Evolutionary conservation across 2,797 vertebrate genomes (phyloP).

Genomic region (Coccyzus lansbergi): DNA sequence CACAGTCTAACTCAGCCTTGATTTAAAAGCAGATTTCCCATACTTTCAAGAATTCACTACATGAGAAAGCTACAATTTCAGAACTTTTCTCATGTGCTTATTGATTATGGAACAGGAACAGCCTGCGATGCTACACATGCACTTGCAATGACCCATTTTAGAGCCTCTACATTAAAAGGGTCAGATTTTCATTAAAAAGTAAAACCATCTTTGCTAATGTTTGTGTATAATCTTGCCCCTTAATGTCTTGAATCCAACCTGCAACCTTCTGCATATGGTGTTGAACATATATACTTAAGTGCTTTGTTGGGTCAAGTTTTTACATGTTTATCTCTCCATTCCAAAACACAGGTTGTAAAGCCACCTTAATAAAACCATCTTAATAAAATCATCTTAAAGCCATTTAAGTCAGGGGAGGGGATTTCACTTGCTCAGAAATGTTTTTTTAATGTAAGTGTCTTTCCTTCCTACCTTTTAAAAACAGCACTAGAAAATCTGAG

Average conservation of each 20-base stretch:
- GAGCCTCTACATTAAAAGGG: not conserved
- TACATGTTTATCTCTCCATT: not conserved
- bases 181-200: not conserved
- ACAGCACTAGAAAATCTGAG: not conserved
- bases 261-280: not conserved
- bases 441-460: not conserved
- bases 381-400: not conserved
- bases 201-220: not conserved
- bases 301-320: not conserved
- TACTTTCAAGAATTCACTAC: slow-evolving; percentile 62
- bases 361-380: not conserved
- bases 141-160: slow-evolving; percentile 6
- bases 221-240: not conserved
- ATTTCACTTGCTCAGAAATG: not conserved
- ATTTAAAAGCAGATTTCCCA: slow-evolving; percentile 74
- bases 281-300: not conserved
- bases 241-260: not conserved
- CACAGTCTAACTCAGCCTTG: slow-evolving; percentile 70
- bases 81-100: slow-evolving; percentile 53
- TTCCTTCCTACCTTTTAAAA: not conserved
- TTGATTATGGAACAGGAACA: slow-evolving; percentile 32
- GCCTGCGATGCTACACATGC: not conserved
- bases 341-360: not conserved
- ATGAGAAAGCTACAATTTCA: slow-evolving; percentile 49
- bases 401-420: not conserved